Base-by-base conservation (phyloP, 2,113 vertebrate genomes). In the Semicossyphus pulcher region DNA sequence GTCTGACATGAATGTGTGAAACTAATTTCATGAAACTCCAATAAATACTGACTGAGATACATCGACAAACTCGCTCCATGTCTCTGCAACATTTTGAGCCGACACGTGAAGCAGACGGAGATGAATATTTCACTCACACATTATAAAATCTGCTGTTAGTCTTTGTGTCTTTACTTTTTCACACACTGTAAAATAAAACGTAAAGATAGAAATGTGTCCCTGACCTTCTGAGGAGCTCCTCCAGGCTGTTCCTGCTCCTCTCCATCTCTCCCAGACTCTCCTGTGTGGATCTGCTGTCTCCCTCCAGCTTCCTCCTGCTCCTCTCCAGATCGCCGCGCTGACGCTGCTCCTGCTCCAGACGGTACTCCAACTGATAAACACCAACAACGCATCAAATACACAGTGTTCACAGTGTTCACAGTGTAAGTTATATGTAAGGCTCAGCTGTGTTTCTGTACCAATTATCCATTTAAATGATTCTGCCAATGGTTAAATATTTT, bases 201-300 rank as follows among this genome's bases (percentile, higher is more conserved):
- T n/a, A n/a, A n/a, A n/a, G 4, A 5, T 9, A 5, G 31, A 8
- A 2, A 8, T 14, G 12, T 4, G 2, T 42, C n/a, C 68, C n/a
- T 48, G 20, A 95, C 94, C 90, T 92, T 80, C 87, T 93, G n/a
- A 94, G 82, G 42, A 94, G 71, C 9, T 95, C 92, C 42, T 94
- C 92, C 78, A 93, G 86, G 31, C 91, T 87, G 53, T 66, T 87
- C 71, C 85, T 93, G 60, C 89, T 92, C 86, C 76, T 92, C 78
- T 90, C 90, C 84, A 91, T 89, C 62, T 89, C 89, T 18, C 80
- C 86, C 32, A 91, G 82, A 77, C 84, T 92, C 23, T 92, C 91
- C 69, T 90, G 90, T 11, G 81, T 81, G 29, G 86, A 88, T 77
- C 80, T 85, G 78, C 82, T 84, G 79, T 94, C 92, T 4, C 87